Evolutionary conservation across 2,888 invertebrate species (phyloP), one percentile per base, ranked within the genome.

Genomic region (Dryomyza anilis): DNA sequence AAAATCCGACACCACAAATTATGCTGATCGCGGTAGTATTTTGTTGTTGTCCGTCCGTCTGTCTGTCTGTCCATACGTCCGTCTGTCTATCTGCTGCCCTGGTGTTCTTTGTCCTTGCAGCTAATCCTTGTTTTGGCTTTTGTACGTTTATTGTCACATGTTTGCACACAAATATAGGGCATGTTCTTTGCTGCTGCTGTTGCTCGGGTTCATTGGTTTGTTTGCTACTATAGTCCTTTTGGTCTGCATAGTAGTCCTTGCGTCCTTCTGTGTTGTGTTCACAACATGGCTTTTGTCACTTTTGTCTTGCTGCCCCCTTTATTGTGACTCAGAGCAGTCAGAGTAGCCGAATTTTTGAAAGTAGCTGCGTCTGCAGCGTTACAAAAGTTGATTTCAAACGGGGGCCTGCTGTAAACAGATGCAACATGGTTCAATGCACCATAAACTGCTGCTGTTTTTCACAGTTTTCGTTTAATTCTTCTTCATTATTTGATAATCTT

Each of bases 101-200:
- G 12, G 25, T 50, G 50, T 50, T 25, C 50, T 50, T 5, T 14
- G 30, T 55, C 6, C 33, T 55, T 16, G 16, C 10, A 4, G 19
- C n/a, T n/a, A n/a, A n/a, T 55, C 19, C 12, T 57, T 39, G 55
- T 21, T 23, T 21, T 36, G 21, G n/a, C 57, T 21, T 23, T 55
- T 36, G 55, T 55, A 23, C 48, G 33, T 58, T 67, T 63, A 63
- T 63, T 67, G 67, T 65, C 65, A 67, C 60, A 61, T 67, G 65
- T 65, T 67, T 67, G 67, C 50, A 65, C 58, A 67, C 67, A 65
- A 53, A 63, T 50, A 6, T 36, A 53, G 53, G 59, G 57, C 61
- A 46, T 30, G 43, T 61, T 29, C 52, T 53, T 52, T 52, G 29
- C 21, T 59, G 21, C 48, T 46, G 10, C n/a, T 33, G 19, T 39